A percentile compares a stretch with the other conserved stretches of the same genome.
Evolutionary conservation across 2,888 invertebrate species (phyloP).

Genomic region (Metellina segmentata): DNA sequence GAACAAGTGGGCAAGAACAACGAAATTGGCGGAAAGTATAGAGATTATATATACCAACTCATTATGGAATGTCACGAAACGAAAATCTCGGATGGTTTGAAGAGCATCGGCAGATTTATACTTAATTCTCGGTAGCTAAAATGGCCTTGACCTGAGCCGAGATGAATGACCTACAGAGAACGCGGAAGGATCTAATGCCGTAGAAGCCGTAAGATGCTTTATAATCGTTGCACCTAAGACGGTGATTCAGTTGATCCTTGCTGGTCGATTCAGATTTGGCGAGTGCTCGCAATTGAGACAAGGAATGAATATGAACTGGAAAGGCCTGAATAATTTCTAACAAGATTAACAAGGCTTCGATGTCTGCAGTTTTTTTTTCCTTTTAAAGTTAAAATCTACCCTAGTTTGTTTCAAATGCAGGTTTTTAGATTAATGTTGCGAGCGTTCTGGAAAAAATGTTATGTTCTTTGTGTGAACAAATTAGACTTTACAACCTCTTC

Average conservation of each 20-base stretch:
- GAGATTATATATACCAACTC: background rate
- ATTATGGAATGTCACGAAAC: slow-evolving; percentile 4
- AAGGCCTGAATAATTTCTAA: too few species aligned
- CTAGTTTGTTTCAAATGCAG: too few species aligned
- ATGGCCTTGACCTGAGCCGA: slow-evolving; percentile 67
- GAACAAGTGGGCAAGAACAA: background rate
- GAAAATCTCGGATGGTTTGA: slow-evolving; percentile 4
- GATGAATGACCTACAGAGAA: slow-evolving; percentile 72
- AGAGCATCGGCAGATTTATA: slow-evolving; percentile 3
- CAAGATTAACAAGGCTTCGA: too few species aligned
- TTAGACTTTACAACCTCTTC: too few species aligned
- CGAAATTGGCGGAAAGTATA: slow-evolving; percentile 25
- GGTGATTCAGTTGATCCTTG: background rate
- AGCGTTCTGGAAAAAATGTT: too few species aligned
- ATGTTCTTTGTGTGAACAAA: too few species aligned
- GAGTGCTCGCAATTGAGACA: background rate
- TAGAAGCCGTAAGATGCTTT: slow-evolving; percentile 25
- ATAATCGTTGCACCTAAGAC: slow-evolving; percentile 9
- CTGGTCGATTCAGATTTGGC: background rate
- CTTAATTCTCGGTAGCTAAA: slow-evolving; percentile 27
- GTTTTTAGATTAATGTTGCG: too few species aligned
- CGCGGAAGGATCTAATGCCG: slow-evolving; percentile 66
- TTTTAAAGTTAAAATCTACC: too few species aligned
- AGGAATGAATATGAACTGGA: too few species aligned
- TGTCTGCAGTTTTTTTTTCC: too few species aligned